Evolutionary conservation across 2,888 invertebrate species (phyloP).

Genomic region (Shargacucullia verbasci): DNA sequence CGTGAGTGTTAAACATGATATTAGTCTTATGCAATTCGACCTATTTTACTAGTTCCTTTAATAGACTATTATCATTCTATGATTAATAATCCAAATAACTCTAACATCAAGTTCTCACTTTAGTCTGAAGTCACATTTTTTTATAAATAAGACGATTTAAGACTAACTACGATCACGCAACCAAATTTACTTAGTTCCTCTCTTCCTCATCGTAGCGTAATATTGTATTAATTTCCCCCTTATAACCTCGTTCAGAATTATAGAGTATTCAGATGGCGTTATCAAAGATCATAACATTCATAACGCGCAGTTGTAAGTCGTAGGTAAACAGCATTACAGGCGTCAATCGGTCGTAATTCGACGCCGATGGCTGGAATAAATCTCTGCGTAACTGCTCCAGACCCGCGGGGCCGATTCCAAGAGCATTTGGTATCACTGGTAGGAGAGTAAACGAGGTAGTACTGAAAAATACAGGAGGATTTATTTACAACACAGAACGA

Average conservation of each 20-base stretch:
- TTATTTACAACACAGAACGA: too few relatives aligned
- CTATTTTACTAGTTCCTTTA: too few relatives aligned
- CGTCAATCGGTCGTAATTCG: conserved; percentile 57
- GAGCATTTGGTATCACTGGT: conserved; percentile 43
- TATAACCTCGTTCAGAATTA: conserved; percentile 17
- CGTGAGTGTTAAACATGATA: too few relatives aligned
- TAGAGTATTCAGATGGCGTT: conserved; percentile 18
- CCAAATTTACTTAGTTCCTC: background rate
- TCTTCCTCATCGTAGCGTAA: conserved; percentile 14
- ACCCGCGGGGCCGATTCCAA: conserved; percentile 45
- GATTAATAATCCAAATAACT: too few relatives aligned
- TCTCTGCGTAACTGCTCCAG: conserved; percentile 57
- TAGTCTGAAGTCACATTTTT: too few relatives aligned
- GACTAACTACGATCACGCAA: background rate
- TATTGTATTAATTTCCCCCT: conserved; percentile 36
- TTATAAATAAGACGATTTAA: too few relatives aligned
- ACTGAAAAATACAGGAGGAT: too few relatives aligned
- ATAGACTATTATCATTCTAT: too few relatives aligned
- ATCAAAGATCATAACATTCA: conserved; percentile 30
- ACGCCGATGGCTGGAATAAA: conserved; percentile 60
- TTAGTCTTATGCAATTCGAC: too few relatives aligned
- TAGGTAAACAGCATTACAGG: conserved; percentile 53
- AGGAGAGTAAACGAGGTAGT: conserved; percentile 17
- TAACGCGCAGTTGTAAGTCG: conserved; percentile 26
- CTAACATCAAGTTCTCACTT: too few relatives aligned